Evolutionary conservation across 1,140 invertebrate species (phyloP), one percentile per base, ranked within the genome.

Genomic region (Zaprionus lachaisei): DNA sequence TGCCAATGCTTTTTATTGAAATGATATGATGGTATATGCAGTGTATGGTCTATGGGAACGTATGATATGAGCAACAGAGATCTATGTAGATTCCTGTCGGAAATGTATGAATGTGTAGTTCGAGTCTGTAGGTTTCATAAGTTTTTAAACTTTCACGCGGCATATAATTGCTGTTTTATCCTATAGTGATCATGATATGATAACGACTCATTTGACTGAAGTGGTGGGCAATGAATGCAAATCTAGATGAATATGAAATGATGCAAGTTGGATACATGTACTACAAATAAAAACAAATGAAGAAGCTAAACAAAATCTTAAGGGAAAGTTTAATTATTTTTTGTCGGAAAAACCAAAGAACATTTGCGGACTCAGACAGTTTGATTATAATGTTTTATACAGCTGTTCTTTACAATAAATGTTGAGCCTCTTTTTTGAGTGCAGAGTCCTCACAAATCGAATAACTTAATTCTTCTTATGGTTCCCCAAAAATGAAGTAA

Each of bases 51-150:
- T 9, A 38, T 38, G 37, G 37, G 37, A 5, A 5, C 15, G 14
- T 15, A 38, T 38, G 37, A 38, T 4, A 38, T 38, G 37, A 15
- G 37, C 5, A 41, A 41, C 6, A 41, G 6, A 41, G 6, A 11
- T 31, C 31, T n/a, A 44, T 9, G 41, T 44, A 17, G 5, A n/a
- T 14, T n/a, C 15, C 38, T 14, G 14, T 41, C 4, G 38, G n/a
- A n/a, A n/a, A 41, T 17, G 7, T 41, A n/a, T 41, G 2, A 17
- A 20, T 47, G 41, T 9, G 41, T 17, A 17, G n/a, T 47, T 47
- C 17, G 41, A 47, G 41, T 47, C n/a, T 47, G 41, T 47, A 47
- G 41, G n/a, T 47, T 47, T 47, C 41, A 47, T 47, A 47, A 47
- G 41, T 47, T 17, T 47, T 47, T 9, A 47, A 47, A 47, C 41